Percentiles rank a stretch among this genome's conserved stretches.
Conservation (phyloP, 2,113 vertebrate species). For the Paralichthys olivaceus region DNA sequence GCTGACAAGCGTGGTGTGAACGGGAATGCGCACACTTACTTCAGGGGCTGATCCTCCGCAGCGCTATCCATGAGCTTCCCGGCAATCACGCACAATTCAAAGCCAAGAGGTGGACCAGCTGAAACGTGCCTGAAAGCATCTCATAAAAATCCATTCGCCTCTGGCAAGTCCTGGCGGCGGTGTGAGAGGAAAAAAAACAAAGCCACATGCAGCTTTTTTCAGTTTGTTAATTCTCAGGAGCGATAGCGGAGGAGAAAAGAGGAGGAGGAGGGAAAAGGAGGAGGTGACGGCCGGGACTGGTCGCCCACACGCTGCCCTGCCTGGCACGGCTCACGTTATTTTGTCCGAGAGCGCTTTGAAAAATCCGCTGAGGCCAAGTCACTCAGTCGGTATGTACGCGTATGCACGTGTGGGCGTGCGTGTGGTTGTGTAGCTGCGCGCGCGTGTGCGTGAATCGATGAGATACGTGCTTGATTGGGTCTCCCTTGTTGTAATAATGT, state of each 20-base stretch:
- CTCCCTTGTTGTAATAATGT: conserved; percentile 90
- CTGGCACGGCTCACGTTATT: conserved; percentile 67
- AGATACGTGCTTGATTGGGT: conserved; percentile 93
- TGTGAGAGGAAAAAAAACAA: neutral
- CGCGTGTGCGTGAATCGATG: conserved; percentile 86
- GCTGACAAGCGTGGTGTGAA: neutral
- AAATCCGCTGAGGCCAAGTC: conserved; percentile 79
- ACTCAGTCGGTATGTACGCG: conserved; percentile 47
- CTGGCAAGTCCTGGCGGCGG: conserved; percentile 41
- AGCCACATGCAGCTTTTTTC: conserved; percentile 51
- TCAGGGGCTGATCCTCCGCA: conserved; percentile 63
- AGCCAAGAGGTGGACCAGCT: conserved; percentile 50
- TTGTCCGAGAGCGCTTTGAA: conserved; percentile 81
- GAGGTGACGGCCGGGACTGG: conserved; percentile 71
- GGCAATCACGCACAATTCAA: conserved; percentile 61
- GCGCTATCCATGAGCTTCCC: conserved; percentile 73
- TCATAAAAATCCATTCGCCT: conserved; percentile 63
- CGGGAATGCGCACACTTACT: conserved; percentile 75
- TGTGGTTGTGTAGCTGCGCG: neutral
- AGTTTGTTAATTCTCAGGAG: conserved; percentile 56
- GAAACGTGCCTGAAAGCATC: conserved; percentile 57
- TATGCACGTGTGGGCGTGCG: conserved; percentile 7
- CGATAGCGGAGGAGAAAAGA: conserved; percentile 39
- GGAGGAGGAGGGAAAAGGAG: conserved; percentile 35
- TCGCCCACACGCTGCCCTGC: conserved; percentile 74